A percentile compares a stretch with the other conserved stretches of the same genome.
These are phyloP conservation scores for Neosilurus mollespiculum DNA, from an alignment of 2,797 vertebrate species.

Conservation along the genomic window DNA sequence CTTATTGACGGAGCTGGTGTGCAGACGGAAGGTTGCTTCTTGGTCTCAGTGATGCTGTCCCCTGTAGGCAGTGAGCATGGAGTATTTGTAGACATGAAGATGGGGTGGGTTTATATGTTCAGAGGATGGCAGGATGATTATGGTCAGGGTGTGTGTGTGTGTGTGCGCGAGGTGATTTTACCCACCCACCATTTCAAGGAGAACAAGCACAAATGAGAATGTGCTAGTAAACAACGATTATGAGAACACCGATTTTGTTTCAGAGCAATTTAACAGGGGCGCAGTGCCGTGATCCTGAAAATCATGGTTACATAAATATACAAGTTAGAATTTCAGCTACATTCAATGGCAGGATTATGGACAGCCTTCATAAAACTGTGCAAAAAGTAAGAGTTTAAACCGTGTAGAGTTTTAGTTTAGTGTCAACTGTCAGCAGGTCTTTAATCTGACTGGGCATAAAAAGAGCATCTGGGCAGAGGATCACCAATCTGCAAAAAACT, in stretches of 20 bases:
- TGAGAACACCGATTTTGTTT: conserved; percentile 13
- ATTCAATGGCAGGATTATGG: neutral
- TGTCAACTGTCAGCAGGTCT: too few relatives aligned
- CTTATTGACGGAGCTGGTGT: conserved; percentile 12
- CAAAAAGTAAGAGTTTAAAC: neutral
- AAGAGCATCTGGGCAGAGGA: too few relatives aligned
- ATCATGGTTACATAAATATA: neutral
- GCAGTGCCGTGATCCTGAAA: neutral
- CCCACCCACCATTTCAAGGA: conserved; percentile 38
- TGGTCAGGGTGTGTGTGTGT: conserved; percentile 65
- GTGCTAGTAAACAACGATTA: conserved; percentile 61
- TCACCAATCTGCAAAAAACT: too few relatives aligned
- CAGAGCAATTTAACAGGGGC: conserved; percentile 2
- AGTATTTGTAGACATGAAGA: conserved; percentile 72
- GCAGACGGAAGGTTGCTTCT: neutral
- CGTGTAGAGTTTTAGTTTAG: neutral
- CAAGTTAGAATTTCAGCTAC: neutral
- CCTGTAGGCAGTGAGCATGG: conserved; percentile 50
- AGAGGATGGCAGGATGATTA: conserved; percentile 60
- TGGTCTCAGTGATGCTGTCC: conserved; percentile 31
- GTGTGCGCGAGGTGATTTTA: neutral
- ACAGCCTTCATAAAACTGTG: too few relatives aligned
- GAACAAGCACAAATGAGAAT: conserved; percentile 58
- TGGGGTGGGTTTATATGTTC: conserved; percentile 77
- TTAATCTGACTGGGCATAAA: too few relatives aligned